A percentile compares a stretch with the other conserved stretches of the same genome.
Evolutionary conservation across 2,888 invertebrate genomes (phyloP).

Genomic region (Apamea monoglypha): DNA sequence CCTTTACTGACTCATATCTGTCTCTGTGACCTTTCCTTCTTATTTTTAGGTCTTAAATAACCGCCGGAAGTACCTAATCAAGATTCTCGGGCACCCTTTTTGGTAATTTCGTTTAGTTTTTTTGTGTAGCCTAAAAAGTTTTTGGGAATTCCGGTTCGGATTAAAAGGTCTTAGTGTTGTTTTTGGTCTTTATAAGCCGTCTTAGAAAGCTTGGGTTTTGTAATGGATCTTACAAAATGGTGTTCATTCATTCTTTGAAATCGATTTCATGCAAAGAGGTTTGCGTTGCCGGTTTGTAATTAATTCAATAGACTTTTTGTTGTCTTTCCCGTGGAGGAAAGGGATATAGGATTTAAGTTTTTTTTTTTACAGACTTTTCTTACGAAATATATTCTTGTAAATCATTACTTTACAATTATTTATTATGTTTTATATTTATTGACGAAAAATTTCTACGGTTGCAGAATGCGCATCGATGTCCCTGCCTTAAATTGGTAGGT

Average conservation of each 20-base stretch:
- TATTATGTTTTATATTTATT: background rate
- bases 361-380: background rate
- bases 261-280: background rate
- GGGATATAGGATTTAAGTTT: background rate
- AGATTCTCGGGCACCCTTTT: conserved; percentile 83
- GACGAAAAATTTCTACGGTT: no score
- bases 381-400: background rate
- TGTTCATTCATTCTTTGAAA: background rate
- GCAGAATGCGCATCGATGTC: no score
- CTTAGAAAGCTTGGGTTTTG: conserved; percentile 48
- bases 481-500: no score
- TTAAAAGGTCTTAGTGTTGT: conserved; percentile 38
- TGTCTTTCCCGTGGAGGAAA: background rate
- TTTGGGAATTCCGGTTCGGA: conserved; percentile 55
- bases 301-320: background rate
- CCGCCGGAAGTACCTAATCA: conserved; percentile 87
- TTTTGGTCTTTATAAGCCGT: conserved; percentile 24
- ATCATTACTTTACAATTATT: background rate
- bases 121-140: conserved; percentile 34
- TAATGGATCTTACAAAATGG: background rate
- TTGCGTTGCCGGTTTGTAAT: background rate
- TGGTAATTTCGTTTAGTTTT: conserved; percentile 73
- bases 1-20: conserved; percentile 82
- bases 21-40: conserved; percentile 83
- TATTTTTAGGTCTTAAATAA: conserved; percentile 81